phyloP scores from a whole-genome alignment of 2,797 vertebrate species.

The Falco rusticolus region DNA sequence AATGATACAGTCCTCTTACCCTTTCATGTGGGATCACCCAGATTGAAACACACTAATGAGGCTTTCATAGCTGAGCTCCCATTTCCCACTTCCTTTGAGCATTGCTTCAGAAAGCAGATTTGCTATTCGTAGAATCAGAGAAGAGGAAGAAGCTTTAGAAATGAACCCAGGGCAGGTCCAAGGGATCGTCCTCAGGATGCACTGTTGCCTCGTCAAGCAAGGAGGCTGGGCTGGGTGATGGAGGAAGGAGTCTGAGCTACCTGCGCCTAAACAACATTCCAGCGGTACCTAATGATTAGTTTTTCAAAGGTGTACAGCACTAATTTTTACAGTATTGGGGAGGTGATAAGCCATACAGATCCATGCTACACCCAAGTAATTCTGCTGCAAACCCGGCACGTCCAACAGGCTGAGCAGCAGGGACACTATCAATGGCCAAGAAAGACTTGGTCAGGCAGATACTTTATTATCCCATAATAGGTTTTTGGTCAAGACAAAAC shows the following conservation, averaged over 20 bases:
- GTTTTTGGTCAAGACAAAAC: background rate
- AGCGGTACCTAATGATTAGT: background rate
- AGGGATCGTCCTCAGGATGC: background rate
- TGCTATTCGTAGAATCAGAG: background rate
- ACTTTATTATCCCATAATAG: background rate
- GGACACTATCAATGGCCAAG: background rate
- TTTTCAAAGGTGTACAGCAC: background rate
- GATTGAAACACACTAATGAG: slow-evolving; percentile 58
- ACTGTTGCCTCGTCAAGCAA: background rate
- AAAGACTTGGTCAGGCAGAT: background rate
- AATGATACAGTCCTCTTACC: slow-evolving; percentile 25
- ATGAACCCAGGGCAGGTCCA: background rate
- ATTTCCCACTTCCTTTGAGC: slow-evolving; percentile 42
- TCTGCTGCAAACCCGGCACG: background rate
- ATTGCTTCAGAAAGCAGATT: slow-evolving; percentile 33
- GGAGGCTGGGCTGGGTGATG: background rate
- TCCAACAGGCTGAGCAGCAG: background rate
- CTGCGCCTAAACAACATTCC: background rate
- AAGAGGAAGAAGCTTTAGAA: background rate
- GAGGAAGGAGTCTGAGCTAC: background rate
- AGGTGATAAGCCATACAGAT: background rate
- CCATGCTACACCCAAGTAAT: background rate
- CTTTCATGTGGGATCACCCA: slow-evolving; percentile 49
- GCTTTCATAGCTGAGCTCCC: slow-evolving; percentile 44
- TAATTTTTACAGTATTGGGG: background rate